Conservation (phyloP, 1,140 invertebrate genomes). For the Pseudomyrmex pallidus region DNA sequence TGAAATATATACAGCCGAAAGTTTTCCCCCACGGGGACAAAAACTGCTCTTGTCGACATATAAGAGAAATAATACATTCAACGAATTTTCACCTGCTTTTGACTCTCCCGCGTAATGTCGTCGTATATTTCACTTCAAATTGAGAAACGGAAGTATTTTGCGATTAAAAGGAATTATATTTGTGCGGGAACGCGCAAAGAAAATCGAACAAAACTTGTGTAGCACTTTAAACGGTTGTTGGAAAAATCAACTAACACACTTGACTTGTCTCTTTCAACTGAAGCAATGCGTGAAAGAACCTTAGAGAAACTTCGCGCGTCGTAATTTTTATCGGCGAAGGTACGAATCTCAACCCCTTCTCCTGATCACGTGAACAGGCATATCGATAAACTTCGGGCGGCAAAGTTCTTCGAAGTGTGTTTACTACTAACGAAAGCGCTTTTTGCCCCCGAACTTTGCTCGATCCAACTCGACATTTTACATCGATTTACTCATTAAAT, state of each 20-base stretch:
- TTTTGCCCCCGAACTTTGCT: not conserved
- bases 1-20: conserved; percentile 37
- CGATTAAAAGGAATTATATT: not conserved
- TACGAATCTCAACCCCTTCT: not conserved
- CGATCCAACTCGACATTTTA: not conserved
- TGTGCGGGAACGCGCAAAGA: not conserved
- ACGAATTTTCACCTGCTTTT: not conserved
- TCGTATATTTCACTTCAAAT: conserved; percentile 8
- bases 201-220: too few species aligned
- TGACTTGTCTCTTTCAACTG: too few species aligned
- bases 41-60: not conserved
- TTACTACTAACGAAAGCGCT: not conserved
- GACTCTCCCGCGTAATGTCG: not conserved
- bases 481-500: not conserved
- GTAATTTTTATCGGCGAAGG: conserved; percentile 21
- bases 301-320: not conserved
- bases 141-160: not conserved
- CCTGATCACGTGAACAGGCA: conserved; percentile 9
- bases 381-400: not conserved
- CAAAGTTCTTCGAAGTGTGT: not conserved
- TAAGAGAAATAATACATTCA: not conserved
- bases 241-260: too few species aligned
- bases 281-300: not conserved
- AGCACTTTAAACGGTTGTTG: too few species aligned
- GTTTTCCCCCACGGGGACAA: conserved; percentile 4